Evolutionary conservation across 2,888 invertebrate genomes (phyloP).

Genomic region (Perithous albicinctus): DNA sequence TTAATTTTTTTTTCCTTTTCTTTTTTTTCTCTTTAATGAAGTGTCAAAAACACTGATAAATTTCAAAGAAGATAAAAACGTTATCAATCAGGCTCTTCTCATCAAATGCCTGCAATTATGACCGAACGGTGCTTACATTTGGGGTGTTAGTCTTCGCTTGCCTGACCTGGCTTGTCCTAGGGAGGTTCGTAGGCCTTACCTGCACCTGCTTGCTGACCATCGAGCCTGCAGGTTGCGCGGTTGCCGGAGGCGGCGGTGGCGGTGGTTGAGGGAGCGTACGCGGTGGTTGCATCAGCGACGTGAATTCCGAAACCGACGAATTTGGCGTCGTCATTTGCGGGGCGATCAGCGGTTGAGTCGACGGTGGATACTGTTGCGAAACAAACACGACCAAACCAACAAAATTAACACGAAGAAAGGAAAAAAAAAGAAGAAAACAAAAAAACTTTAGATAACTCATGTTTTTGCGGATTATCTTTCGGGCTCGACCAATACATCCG

Average conservation of each 20-base stretch:
- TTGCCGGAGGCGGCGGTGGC: slow-evolving; percentile 85
- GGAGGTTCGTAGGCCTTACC: slow-evolving; percentile 86
- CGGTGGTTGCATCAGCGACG: slow-evolving; percentile 84
- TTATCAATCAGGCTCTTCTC: slow-evolving; percentile 71
- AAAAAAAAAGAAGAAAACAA: slow-evolving; percentile 24
- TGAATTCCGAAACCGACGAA: slow-evolving; percentile 85
- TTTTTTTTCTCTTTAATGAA: too few species aligned
- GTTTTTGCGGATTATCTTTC: background rate
- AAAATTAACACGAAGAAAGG: slow-evolving; percentile 3
- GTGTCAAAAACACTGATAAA: slow-evolving; percentile 16
- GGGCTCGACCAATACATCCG: background rate
- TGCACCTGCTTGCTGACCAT: slow-evolving; percentile 88
- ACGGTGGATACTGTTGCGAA: slow-evolving; percentile 89
- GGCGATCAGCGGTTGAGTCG: slow-evolving; percentile 88
- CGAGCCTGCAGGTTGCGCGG: slow-evolving; percentile 82
- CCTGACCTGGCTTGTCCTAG: slow-evolving; percentile 85
- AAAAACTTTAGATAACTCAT: background rate
- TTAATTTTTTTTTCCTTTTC: background rate
- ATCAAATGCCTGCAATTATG: slow-evolving; percentile 77
- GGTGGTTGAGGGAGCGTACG: slow-evolving; percentile 85
- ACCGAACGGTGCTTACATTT: slow-evolving; percentile 84
- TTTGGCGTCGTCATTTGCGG: slow-evolving; percentile 86
- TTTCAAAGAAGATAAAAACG: slow-evolving; percentile 11
- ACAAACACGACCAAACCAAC: background rate
- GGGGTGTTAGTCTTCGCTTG: slow-evolving; percentile 85